phyloP scores from a whole-genome alignment of 2,113 vertebrate genomes.

The Empidonax traillii region DNA sequence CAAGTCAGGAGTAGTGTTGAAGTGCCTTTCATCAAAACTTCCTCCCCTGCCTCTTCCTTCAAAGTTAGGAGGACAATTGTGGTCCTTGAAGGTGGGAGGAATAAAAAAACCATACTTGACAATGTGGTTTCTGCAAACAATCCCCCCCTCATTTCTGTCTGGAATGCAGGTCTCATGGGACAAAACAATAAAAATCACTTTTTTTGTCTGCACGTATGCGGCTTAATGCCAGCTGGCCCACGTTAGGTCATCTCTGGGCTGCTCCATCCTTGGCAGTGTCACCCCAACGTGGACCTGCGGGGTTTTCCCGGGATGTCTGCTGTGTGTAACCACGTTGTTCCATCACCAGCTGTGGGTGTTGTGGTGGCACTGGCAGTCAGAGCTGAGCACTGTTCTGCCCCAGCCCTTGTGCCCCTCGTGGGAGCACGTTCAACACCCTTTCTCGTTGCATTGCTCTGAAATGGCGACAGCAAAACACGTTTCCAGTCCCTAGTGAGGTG shows the following conservation, averaged over 20 bases:
- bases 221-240: background rate
- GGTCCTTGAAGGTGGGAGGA: background rate
- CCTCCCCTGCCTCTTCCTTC: background rate
- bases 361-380: fast-evolving
- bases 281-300: fast-evolving
- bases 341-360: fast-evolving
- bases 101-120: background rate
- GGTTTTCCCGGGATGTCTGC: background rate
- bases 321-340: fast-evolving
- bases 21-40: background rate
- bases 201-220: background rate
- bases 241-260: background rate
- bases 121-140: background rate
- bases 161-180: background rate
- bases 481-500: background rate
- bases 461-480: background rate
- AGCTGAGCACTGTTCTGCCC: background rate
- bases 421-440: background rate
- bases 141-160: background rate
- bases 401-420: background rate
- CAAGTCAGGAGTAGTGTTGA: background rate
- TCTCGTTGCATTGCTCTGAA: background rate
- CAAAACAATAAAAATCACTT: background rate
- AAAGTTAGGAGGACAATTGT: background rate
- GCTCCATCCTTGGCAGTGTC: background rate